A percentile compares a stretch with the other conserved stretches of the same genome.
Conservation (phyloP, 2,888 invertebrate species). For the Hyalella azteca region DNA sequence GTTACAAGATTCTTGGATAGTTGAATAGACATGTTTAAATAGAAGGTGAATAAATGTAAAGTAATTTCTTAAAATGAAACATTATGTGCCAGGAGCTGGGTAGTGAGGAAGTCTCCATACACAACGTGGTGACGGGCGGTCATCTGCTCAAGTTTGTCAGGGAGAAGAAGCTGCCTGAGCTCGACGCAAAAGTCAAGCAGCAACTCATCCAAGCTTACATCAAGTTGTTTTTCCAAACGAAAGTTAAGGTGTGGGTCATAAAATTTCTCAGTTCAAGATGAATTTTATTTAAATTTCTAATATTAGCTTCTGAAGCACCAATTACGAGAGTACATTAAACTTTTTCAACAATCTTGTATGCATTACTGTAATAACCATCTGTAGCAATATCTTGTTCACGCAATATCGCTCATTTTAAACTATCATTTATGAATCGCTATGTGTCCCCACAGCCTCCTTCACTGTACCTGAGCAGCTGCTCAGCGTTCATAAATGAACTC, state of each 20-base stretch:
- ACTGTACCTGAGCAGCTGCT: constrained; percentile 73
- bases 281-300: too few relatives aligned
- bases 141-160: constrained; percentile 45
- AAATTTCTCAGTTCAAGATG: neutral
- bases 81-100: constrained; percentile 38
- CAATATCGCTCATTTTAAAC: too few relatives aligned
- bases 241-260: constrained; percentile 45
- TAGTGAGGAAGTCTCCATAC: constrained; percentile 45
- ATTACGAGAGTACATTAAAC: too few relatives aligned
- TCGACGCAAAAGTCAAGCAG: constrained; percentile 43
- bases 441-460: constrained; percentile 69
- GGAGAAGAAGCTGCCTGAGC: constrained; percentile 37
- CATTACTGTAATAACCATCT: too few relatives aligned
- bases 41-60: too few relatives aligned
- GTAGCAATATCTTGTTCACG: too few relatives aligned
- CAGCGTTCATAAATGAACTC: constrained; percentile 71
- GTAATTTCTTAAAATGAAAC: too few relatives aligned
- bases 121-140: constrained; percentile 53
- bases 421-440: too few relatives aligned
- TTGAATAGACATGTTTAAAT: too few relatives aligned
- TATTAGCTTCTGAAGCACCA: too few relatives aligned
- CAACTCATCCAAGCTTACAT: constrained; percentile 49
- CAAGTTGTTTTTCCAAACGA: constrained; percentile 51
- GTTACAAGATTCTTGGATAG: too few relatives aligned
- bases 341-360: too few relatives aligned